Evolutionary conservation across 2,113 vertebrate genomes (phyloP).

Genomic region (Siniperca chuatsi): DNA sequence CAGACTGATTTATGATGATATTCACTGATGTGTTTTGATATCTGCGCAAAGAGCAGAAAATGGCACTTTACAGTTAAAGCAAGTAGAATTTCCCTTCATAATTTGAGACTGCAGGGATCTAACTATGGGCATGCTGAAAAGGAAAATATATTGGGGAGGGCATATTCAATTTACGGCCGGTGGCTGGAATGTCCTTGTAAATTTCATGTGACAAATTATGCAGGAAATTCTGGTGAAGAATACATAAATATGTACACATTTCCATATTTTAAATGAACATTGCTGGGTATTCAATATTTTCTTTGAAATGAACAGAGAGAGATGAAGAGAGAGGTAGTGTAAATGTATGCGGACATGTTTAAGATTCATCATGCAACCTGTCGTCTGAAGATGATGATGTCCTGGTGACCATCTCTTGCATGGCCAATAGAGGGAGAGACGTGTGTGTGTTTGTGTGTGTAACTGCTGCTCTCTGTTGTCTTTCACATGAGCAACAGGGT

Average conservation of each 20-base stretch:
- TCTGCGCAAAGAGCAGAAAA: slow-evolving; percentile 74
- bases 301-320: slow-evolving; percentile 52
- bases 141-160: slow-evolving; percentile 49
- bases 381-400: slow-evolving; percentile 63
- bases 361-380: slow-evolving; percentile 68
- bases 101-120: slow-evolving; percentile 36
- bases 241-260: slow-evolving; percentile 63
- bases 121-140: slow-evolving; percentile 42
- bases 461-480: slow-evolving; percentile 62
- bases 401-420: slow-evolving; percentile 51
- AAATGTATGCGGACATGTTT: slow-evolving; percentile 53
- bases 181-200: slow-evolving; percentile 64
- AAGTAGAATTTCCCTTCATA: slow-evolving; percentile 55
- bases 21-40: slow-evolving; percentile 73
- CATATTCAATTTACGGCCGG: slow-evolving; percentile 60
- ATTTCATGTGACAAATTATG: slow-evolving; percentile 69
- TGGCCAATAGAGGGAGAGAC: slow-evolving; percentile 37
- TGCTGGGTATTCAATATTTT: slow-evolving; percentile 52
- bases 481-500: slow-evolving; percentile 71
- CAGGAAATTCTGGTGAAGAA: slow-evolving; percentile 38
- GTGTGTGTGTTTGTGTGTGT: slow-evolving; percentile 38
- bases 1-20: slow-evolving; percentile 73
- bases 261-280: slow-evolving; percentile 64
- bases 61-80: slow-evolving; percentile 67
- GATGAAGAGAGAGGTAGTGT: slow-evolving; percentile 20